A percentile compares a stretch with the other conserved stretches of the same genome.
phyloP scores from a whole-genome alignment of 2,797 vertebrate genomes.

The Lepilemur ruficaudatus region DNA sequence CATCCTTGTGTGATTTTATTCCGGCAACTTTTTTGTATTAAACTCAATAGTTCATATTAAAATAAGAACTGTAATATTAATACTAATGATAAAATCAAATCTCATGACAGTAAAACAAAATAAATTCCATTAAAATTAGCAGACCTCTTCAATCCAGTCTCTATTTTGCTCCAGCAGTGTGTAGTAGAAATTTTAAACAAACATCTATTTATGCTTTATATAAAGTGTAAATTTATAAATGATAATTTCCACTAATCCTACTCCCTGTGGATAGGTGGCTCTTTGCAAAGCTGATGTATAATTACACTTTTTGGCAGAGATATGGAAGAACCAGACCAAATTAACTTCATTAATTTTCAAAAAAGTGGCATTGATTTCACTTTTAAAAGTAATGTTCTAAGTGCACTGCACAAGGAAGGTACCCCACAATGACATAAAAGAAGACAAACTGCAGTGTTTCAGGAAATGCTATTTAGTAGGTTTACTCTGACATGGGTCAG shows the following conservation, averaged over 20 bases:
- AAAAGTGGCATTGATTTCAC: not conserved
- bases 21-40: not conserved
- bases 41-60: not conserved
- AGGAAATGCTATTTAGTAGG: not conserved
- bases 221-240: not conserved
- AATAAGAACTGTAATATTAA: constrained; percentile 3
- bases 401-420: not conserved
- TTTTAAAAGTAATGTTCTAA: not conserved
- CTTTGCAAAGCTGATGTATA: not conserved
- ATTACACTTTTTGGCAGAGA: not conserved
- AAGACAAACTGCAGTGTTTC: not conserved
- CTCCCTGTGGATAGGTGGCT: not conserved
- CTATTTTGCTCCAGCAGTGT: not conserved
- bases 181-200: not conserved
- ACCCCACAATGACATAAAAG: not conserved
- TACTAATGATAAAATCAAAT: not conserved
- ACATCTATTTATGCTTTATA: not conserved
- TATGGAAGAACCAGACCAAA: not conserved
- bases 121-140: not conserved
- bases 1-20: constrained; percentile 21
- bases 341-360: not conserved
- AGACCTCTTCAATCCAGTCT: not conserved
- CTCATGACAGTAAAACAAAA: not conserved
- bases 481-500: not conserved
- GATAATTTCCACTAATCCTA: not conserved